These are phyloP conservation scores for Aegithalos caudatus DNA, from an alignment of 2,113 vertebrate species.

Conservation along the genomic window DNA sequence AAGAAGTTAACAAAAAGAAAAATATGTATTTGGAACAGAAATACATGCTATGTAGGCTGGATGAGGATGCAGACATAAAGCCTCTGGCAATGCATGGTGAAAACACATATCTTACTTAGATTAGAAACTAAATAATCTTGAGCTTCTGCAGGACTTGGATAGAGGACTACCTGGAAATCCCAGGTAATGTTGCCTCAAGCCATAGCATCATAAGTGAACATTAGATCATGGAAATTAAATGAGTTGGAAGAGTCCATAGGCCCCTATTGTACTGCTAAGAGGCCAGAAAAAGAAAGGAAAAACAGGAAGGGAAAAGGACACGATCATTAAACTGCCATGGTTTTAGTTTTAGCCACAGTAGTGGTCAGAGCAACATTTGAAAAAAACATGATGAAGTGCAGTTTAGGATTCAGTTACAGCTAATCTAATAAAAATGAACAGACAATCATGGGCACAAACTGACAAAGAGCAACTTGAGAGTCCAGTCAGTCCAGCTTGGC, in stretches of 20 bases:
- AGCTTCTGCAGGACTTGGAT: not conserved
- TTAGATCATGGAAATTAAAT: not conserved
- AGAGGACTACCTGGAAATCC: not conserved
- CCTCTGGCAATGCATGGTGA: not conserved
- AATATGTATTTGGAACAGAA: not conserved
- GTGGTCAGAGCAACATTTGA: not conserved
- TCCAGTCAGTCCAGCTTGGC: not conserved
- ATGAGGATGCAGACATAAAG: not conserved
- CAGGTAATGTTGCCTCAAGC: not conserved
- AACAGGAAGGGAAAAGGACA: not conserved
- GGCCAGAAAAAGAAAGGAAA: not conserved
- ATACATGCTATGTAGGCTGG: accelerated
- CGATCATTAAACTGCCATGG: not conserved
- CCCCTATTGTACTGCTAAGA: not conserved
- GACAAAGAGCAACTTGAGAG: not conserved
- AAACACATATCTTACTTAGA: not conserved
- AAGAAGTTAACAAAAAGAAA: not conserved
- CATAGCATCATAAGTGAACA: not conserved
- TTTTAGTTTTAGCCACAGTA: not conserved
- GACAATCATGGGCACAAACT: not conserved
- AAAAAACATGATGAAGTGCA: not conserved
- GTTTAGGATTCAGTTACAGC: not conserved
- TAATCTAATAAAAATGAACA: not conserved
- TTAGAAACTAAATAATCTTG: not conserved
- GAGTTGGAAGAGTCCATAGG: not conserved